A percentile compares a stretch with the other conserved stretches of the same genome.
Conservation (phyloP, 1,140 invertebrate genomes). For the Trachymyrmex cornetzi region DNA sequence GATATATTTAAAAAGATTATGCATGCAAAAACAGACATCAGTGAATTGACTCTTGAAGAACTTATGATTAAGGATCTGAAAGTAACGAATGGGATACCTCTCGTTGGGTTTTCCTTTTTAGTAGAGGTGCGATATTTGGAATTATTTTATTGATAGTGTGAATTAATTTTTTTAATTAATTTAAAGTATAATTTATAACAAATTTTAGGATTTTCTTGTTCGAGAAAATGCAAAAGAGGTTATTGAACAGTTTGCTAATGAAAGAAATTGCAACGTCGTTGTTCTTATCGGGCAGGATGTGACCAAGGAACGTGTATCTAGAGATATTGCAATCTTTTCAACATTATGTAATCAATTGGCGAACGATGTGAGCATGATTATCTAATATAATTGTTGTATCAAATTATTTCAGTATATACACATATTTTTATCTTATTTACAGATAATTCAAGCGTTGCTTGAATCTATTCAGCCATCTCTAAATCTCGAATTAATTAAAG, state of each 20-base stretch:
- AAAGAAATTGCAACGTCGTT: slow-evolving; percentile 81
- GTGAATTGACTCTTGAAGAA: slow-evolving; percentile 86
- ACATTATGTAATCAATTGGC: slow-evolving; percentile 76
- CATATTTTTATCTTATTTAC: slow-evolving; percentile 15
- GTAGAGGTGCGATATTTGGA: slow-evolving; percentile 79
- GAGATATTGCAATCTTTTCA: slow-evolving; percentile 87
- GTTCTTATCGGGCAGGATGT: slow-evolving; percentile 87
- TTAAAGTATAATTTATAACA: not conserved
- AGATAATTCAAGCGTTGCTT: slow-evolving; percentile 80
- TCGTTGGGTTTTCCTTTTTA: slow-evolving; percentile 88
- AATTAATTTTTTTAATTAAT: not conserved
- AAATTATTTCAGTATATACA: slow-evolving; percentile 3
- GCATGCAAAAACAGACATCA: slow-evolving; percentile 88
- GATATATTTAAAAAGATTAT: slow-evolving; percentile 87
- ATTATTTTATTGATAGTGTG: slow-evolving; percentile 3
- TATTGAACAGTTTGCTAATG: slow-evolving; percentile 85
- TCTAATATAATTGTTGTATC: not conserved
- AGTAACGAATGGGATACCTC: slow-evolving; percentile 87
- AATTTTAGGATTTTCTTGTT: slow-evolving; percentile 86
- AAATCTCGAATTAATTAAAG: slow-evolving; percentile 78
- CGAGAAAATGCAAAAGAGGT: slow-evolving; percentile 81
- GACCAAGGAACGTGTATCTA: slow-evolving; percentile 81
- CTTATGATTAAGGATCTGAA: slow-evolving; percentile 90
- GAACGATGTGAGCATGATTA: slow-evolving; percentile 79
- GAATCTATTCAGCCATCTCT: slow-evolving; percentile 75